Evolutionary conservation across 2,888 invertebrate species (phyloP), one percentile per base, ranked within the genome.

Genomic region (Lamproptera curius): DNA sequence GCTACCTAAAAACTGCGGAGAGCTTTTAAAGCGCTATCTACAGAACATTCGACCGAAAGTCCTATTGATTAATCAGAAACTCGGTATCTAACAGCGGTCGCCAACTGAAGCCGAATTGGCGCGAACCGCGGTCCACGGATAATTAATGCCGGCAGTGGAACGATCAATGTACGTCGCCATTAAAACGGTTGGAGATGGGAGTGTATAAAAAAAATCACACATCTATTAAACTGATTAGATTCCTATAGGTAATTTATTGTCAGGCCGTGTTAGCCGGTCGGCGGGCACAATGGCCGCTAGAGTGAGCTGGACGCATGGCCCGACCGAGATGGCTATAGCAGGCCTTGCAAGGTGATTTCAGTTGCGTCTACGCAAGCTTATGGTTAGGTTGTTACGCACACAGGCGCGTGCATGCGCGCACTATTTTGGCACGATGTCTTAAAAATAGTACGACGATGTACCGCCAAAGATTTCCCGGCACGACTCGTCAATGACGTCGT

Each of bases 291-390:
- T 87, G 86, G 76, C 85, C 87, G 86, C 78, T 80, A 76, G 83
- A 87, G 61, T 4, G 70, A 62, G 75, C 74, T 57, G 41, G 61
- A 38, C 33, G 72, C 60, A 67, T 55, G 73, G 69, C 77, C 67
- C 70, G 73, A 84, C 61, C 50, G 81, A 77, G 83, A 84, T 61
- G 58, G 70, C 49, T 58, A 73, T 68, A 85, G 77, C 84, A 84
- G 86, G 85, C 87, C 87, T 87, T 87, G 87, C 87, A 87, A 87
- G 87, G 87, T 86, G 85, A 86, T 83, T 84, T 86, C 75, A 87
- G 87, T 87, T 83, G 87, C 83, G 81, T 77, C 73, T 72, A 79
- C 86, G 87, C 86, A 82, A 76, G 79, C 84, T 70, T 67, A 69
- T 73, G 66, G 80, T 73, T 79, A 81, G 82, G 85, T 82, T 81